These are phyloP conservation scores for Pteria penguin DNA, from an alignment of 2,888 invertebrate genomes.

Conservation along the genomic window DNA sequence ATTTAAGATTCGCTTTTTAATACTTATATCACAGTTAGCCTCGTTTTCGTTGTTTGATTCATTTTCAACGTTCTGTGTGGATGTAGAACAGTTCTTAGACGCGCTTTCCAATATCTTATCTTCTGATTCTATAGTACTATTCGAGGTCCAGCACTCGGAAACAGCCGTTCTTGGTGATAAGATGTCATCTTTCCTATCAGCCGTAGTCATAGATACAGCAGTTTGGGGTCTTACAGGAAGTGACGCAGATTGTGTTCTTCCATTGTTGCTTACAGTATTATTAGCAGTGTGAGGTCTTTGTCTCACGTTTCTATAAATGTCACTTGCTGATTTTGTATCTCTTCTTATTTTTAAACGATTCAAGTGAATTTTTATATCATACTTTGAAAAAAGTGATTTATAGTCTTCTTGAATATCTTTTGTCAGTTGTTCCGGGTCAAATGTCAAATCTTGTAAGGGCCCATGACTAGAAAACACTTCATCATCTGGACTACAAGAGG, in stretches of 20 bases:
- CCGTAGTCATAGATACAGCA: neutral
- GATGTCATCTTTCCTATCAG: neutral
- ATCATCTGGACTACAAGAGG: conserved; percentile 24
- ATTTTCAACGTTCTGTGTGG: conserved; percentile 5
- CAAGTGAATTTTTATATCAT: conserved; percentile 17
- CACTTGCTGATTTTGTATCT: conserved; percentile 12
- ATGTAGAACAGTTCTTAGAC: neutral
- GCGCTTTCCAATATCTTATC: neutral
- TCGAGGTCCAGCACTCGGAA: neutral
- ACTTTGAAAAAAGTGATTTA: conserved; percentile 46
- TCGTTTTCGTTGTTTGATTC: conserved; percentile 1
- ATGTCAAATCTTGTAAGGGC: conserved; percentile 30
- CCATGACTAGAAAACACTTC: conserved; percentile 37
- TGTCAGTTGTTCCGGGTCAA: conserved; percentile 54
- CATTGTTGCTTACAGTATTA: conserved; percentile 20
- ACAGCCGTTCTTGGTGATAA: neutral
- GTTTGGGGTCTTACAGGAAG: conserved; percentile 18
- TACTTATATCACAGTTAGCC: too few relatives aligned
- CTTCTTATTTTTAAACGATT: conserved; percentile 10
- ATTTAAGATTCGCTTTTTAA: neutral
- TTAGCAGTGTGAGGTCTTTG: conserved; percentile 56
- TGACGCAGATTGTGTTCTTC: neutral
- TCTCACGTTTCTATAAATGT: conserved; percentile 27
- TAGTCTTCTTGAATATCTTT: conserved; percentile 52
- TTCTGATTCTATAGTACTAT: neutral